Base-by-base conservation (phyloP, 2,113 vertebrate genomes). In the Perca schrenkii region DNA sequence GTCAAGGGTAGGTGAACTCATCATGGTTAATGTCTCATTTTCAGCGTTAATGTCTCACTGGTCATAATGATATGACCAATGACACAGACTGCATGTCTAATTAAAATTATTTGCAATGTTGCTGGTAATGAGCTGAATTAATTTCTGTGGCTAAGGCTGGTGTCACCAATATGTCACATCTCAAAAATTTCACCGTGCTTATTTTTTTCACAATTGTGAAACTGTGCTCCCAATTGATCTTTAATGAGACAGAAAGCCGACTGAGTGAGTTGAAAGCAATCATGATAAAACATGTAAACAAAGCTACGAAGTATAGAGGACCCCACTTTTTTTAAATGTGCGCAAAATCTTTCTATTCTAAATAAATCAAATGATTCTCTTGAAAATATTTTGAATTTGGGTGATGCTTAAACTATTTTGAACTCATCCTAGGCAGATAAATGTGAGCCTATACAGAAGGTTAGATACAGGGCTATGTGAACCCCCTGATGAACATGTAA, bases 51-150 rank as follows among this genome's bases (percentile, higher is more conserved):
- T 73, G 47, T 75, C 47, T 79, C 4, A 64, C 19, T 54, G 54
- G 61, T 79, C 34, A 57, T 57, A 77, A 74, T 3, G 6, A 19
- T 15, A 17, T 63, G 57, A 62, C 77, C 71, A 71, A 8, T 74
- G 71, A 56, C 61, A 79, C 25, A 56, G 34, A 50, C 21, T 40
- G 40, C 64, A 74, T 31, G 28, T 54, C 21, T 71, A 66, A 84
- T 69, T 86, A 25, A 63, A 80, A 86, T 58, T 0, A 68, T 40
- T 34, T 50, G 61, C n/a, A 69, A 61, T 34, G 3, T 61, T 54
- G 3, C 53, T 17, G 47, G 60, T 85, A 81, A 87, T 75, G 50
- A 89, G 74, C 28, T 47, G 31, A 53, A 67, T 77, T 64, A 69
- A 83, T 77, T 60, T 65, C n/a, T 21, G 8, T 63, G 76, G 34